Conservation (phyloP, 2,888 invertebrate genomes). For the Scaptomyza caliginosa region DNA sequence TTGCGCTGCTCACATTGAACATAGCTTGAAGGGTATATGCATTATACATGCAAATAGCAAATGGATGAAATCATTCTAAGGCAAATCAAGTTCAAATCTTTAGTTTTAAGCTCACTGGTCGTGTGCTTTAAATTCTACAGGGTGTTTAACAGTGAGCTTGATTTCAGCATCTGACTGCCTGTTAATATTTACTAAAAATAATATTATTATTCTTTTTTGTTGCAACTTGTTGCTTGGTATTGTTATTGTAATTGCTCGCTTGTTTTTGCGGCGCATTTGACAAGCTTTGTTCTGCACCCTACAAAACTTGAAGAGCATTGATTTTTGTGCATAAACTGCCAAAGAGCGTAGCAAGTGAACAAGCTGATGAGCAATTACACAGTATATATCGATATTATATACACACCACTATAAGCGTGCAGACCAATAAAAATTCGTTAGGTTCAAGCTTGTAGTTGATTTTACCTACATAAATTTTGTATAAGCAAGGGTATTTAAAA, state of each 20-base stretch:
- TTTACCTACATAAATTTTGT: too few relatives aligned
- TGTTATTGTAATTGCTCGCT: constrained; percentile 11
- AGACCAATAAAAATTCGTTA: too few relatives aligned
- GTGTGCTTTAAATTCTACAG: background rate
- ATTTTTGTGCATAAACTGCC: constrained; percentile 5
- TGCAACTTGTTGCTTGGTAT: constrained; percentile 8
- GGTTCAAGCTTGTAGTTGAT: too few relatives aligned
- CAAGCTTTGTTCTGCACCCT: constrained; percentile 42
- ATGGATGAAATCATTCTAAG: too few relatives aligned
- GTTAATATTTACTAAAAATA: background rate
- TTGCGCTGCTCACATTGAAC: background rate
- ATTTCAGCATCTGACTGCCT: background rate
- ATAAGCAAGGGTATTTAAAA: background rate
- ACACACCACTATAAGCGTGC: too few relatives aligned
- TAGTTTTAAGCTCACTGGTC: too few relatives aligned
- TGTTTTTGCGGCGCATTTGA: constrained; percentile 56
- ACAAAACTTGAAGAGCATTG: constrained; percentile 7
- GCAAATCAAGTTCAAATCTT: too few relatives aligned
- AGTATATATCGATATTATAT: too few relatives aligned
- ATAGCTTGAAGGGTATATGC: background rate
- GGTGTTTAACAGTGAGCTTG: background rate
- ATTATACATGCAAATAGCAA: background rate
- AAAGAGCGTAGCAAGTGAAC: constrained; percentile 39
- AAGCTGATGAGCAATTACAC: background rate
- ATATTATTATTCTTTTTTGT: constrained; percentile 14